Base-by-base conservation (phyloP, 2,797 vertebrate genomes). In the Erethizon dorsatum region DNA sequence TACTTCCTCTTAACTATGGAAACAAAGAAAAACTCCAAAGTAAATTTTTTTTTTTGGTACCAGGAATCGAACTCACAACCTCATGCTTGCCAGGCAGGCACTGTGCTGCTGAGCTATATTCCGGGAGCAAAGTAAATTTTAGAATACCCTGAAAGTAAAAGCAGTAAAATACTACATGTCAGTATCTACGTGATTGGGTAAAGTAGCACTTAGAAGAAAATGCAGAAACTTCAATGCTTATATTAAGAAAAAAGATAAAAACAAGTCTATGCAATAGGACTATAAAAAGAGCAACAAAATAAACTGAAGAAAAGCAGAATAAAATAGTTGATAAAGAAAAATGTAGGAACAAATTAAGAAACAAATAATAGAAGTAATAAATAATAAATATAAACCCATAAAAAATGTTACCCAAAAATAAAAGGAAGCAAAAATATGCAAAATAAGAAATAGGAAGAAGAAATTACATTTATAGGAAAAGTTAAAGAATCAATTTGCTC, bases 1-100 rank as follows among this genome's bases (percentile, higher is more conserved):
- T 20, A 78, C 5, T 50, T 50, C 61, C 24, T 87, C 78, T 90
- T 86, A 89, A 50, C 14, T 86, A 18, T 57, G 56, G 31, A 33
- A 41, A 82, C 24, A 88, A 82, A 92, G 61, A 54, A 57, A 95
- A 87, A 41, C n/a, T 75, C 50, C 50, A 77, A 90, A 88, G 75
- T 1, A 41, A 33, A 80, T 79, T 65, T 93, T 69, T 41, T 41
- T 41, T 41, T 41, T 41, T 41, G 37, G 37, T 41, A 41, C 37
- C 37, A 41, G 37, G 37, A 41, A 41, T 41, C 37, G 37, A 41
- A 41, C 37, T 41, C 37, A 41, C 37, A 41, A 41, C 37, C 37
- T 41, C 37, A 41, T 2, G 37, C 37, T 41, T 41, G 37, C 37
- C 37, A 41, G 37, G 37, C 37, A 41, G 37, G 37, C 37, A 41